A percentile compares a stretch with the other conserved stretches of the same genome.
Evolutionary conservation across 30 jellyfish, hydroid and myxozoan genomes (phyloP).

Genomic region (Chrysaora quinquecirrha): DNA sequence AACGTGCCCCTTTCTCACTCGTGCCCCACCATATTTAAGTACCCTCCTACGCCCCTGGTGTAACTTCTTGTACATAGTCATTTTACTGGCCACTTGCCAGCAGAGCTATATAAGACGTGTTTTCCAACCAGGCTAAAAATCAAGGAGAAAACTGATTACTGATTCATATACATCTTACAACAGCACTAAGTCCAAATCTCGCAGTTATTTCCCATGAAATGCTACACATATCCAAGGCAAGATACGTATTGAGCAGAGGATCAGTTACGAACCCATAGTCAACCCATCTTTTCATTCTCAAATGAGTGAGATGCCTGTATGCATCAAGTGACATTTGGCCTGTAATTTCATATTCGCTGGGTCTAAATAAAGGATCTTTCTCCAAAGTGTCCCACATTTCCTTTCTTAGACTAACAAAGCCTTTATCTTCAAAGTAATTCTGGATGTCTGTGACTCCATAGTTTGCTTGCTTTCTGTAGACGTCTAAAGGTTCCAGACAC

Average conservation of each 20-base stretch:
- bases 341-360: conserved; percentile 36
- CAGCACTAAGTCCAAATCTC: conserved; percentile 14
- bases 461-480: conserved; percentile 57
- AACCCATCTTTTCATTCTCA: conserved; percentile 53
- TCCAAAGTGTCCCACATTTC: conserved; percentile 62
- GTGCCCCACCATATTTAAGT: too few relatives aligned
- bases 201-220: conserved; percentile 36
- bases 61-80: too few relatives aligned
- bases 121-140: too few relatives aligned
- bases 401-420: conserved; percentile 8
- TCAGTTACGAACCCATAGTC: conserved; percentile 20
- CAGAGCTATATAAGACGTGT: too few relatives aligned
- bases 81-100: too few relatives aligned
- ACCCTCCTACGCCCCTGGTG: too few relatives aligned
- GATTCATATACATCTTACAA: too few relatives aligned
- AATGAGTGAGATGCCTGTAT: conserved; percentile 53
- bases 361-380: conserved; percentile 74
- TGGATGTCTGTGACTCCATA: conserved; percentile 35
- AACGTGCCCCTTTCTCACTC: too few relatives aligned
- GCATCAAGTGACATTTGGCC: conserved; percentile 67
- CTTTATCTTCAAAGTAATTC: conserved; percentile 50
- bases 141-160: too few relatives aligned
- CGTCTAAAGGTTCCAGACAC: conserved; percentile 48
- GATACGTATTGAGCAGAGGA: conserved; percentile 6
- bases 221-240: background rate